These are phyloP conservation scores for Glaucopsyche alexis DNA, from an alignment of 2,888 invertebrate genomes.

Conservation along the genomic window DNA sequence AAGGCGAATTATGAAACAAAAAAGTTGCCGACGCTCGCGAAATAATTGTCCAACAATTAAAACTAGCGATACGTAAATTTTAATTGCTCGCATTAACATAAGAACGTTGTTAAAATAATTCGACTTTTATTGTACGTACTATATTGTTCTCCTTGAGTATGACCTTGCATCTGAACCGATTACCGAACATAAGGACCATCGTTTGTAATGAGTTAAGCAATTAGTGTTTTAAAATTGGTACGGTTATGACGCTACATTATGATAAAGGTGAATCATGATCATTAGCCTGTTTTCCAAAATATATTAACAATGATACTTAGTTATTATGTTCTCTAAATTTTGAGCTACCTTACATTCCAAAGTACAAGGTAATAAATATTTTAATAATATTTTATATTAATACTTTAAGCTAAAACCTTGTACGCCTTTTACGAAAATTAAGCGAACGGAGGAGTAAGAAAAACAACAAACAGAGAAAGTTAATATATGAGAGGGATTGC, in stretches of 20 bases:
- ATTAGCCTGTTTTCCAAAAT: constrained; percentile 1
- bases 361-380: background rate
- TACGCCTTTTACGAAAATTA: too few species aligned
- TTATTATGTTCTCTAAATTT: background rate
- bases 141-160: constrained; percentile 6
- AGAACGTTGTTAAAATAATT: constrained; percentile 8
- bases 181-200: background rate
- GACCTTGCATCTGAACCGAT: constrained; percentile 12
- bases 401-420: too few species aligned
- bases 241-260: background rate
- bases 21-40: constrained; percentile 23
- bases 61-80: constrained; percentile 25
- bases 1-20: constrained; percentile 27
- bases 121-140: constrained; percentile 8
- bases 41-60: constrained; percentile 26
- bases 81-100: constrained; percentile 24
- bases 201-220: constrained; percentile 10
- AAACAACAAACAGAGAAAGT: too few species aligned
- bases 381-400: too few species aligned
- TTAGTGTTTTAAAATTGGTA: background rate
- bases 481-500: too few species aligned
- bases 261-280: background rate
- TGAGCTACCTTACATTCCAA: background rate
- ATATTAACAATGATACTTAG: background rate
- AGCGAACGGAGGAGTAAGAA: too few species aligned